Percentiles rank a stretch among this genome's conserved stretches.
phyloP scores from a whole-genome alignment of 2,797 vertebrate species.

The Molothrus aeneus region DNA sequence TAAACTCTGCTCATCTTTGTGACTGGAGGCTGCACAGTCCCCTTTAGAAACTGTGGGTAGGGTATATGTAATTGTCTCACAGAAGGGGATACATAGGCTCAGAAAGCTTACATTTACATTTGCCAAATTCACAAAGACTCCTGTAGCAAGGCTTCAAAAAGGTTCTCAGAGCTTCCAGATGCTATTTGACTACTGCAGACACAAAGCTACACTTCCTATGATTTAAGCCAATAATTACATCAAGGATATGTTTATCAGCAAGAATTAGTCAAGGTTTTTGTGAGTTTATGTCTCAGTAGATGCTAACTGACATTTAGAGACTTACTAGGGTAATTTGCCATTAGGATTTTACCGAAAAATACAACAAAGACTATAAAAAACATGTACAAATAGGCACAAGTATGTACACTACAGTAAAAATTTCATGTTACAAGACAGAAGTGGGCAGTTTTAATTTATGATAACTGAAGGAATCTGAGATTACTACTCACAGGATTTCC shows the following conservation, averaged over 20 bases:
- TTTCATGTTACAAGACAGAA: background rate
- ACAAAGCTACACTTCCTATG: background rate
- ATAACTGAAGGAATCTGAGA: slow-evolving; percentile 20
- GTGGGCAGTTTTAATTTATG: slow-evolving; percentile 19
- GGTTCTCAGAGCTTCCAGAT: background rate
- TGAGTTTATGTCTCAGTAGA: slow-evolving; percentile 22
- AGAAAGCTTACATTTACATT: background rate
- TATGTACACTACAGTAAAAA: background rate
- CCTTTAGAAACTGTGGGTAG: background rate
- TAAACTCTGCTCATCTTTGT: background rate
- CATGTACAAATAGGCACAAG: background rate
- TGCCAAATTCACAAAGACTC: background rate
- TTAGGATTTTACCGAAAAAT: slow-evolving; percentile 5
- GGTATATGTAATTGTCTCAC: background rate
- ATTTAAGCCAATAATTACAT: background rate
- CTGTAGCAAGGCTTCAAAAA: background rate
- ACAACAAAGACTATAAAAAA: background rate
- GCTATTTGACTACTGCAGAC: background rate
- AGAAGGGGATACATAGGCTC: background rate
- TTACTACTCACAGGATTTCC: slow-evolving; percentile 36
- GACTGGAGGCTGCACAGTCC: background rate
- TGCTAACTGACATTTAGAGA: background rate
- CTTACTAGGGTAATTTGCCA: background rate
- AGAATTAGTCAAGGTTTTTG: slow-evolving; percentile 4
- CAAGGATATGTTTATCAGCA: slow-evolving; percentile 17